Base-by-base conservation (phyloP, 1,140 invertebrate species). In the Drosophila fuyamai region DNA sequence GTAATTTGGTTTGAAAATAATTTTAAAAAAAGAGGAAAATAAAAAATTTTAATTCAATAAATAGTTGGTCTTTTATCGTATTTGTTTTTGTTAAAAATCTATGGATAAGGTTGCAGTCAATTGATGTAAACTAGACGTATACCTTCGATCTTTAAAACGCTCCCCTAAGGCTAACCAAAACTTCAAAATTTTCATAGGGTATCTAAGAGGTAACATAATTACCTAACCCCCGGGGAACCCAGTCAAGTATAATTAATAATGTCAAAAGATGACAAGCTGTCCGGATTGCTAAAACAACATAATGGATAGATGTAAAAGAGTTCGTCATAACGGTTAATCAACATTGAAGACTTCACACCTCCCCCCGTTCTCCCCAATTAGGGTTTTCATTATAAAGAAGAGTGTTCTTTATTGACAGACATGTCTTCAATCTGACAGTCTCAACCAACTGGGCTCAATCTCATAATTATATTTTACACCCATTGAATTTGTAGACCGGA, bases 401-500 rank as follows among this genome's bases (percentile, higher is more conserved):
- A 41, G 46, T 47, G 23, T 57, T 65, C 58, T 62, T 40, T 46
- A 35, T 38, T 46, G 41, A 56, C 40, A 76, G 44, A 61, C 55
- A 23, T 27, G 43, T 48, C 55, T 60, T 57, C 13, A n/a, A 40
- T 18, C 57, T 14, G 48, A 48, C 12, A 27, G 9, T 29, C 29
- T 32, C 23, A 18, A 23, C 23, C 43, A 47, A 16, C 41, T 50
- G 32, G 12, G 27, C 51, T 58, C 41, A 47, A 48, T 29, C 40
- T 62, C 71, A 72, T 70, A 67, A 82, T 82, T 83, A 78, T 73
- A 68, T 68, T 83, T 79, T 73, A 82, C 71, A 86, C 47, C 60
- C 72, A 79, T 88, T 88, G 79, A 86, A 50, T 83, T 79, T 77
- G 62, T 79, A 58, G 83, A 88, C 82, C 82, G 82, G 70, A 88